phyloP scores from a whole-genome alignment of 2,888 invertebrate genomes.

The Zeuzera pyrina region DNA sequence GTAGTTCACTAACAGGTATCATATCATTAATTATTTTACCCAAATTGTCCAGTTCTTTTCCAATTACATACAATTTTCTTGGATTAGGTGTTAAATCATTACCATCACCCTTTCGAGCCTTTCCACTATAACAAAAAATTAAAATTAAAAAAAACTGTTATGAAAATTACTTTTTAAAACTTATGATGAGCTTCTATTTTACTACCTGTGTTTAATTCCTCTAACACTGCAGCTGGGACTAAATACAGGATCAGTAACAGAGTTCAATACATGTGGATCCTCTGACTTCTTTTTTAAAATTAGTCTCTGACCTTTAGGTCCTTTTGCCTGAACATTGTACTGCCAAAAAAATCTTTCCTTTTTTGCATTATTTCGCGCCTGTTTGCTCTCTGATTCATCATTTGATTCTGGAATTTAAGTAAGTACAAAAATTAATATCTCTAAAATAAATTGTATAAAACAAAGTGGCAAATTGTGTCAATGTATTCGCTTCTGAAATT shows the following conservation, averaged over 20 bases:
- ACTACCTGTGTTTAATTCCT: conserved; percentile 89
- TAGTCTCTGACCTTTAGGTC: conserved; percentile 94
- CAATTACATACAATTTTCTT: conserved; percentile 90
- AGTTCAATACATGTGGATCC: conserved; percentile 93
- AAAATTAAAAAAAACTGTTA: neutral
- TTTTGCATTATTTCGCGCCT: conserved; percentile 65
- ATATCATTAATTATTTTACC: conserved; percentile 94
- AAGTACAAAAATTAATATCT: conserved; percentile 8
- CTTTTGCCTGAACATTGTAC: conserved; percentile 98
- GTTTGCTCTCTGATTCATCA: conserved; percentile 72
- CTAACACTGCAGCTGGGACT: conserved; percentile 92
- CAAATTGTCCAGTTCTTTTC: conserved; percentile 92
- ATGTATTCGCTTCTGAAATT: too few species aligned
- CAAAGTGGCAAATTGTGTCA: too few species aligned
- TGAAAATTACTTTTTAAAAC: neutral
- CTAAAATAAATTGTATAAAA: conserved; percentile 6
- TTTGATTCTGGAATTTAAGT: conserved; percentile 71
- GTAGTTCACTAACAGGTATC: conserved; percentile 95
- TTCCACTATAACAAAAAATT: conserved; percentile 73
- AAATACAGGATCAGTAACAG: conserved; percentile 96
- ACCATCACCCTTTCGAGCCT: conserved; percentile 96
- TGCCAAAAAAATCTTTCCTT: conserved; percentile 97
- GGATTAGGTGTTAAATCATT: conserved; percentile 98
- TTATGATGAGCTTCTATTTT: conserved; percentile 7
- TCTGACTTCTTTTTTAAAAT: conserved; percentile 88